Evolutionary conservation across 2,113 vertebrate genomes (phyloP).

Genomic region (Spilogale gracilis): DNA sequence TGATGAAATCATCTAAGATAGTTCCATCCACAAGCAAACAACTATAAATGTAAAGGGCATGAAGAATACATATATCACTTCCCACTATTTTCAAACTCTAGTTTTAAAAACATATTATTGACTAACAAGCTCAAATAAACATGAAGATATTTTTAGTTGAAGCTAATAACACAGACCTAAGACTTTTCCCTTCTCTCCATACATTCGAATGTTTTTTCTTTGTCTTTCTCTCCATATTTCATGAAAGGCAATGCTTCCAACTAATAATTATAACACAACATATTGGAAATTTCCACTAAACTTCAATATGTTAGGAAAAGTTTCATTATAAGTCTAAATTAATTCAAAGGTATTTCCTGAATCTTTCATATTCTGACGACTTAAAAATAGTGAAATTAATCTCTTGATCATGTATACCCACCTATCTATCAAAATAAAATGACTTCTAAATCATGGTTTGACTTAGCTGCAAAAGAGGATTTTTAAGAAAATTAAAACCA

Average conservation of each 20-base stretch:
- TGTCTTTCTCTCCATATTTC: background rate
- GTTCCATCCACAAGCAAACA: background rate
- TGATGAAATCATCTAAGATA: background rate
- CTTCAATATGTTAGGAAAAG: slow-evolving; percentile 27
- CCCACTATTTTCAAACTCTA: slow-evolving; percentile 26
- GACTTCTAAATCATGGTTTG: slow-evolving; percentile 49
- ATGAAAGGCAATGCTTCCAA: background rate
- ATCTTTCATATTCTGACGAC: slow-evolving; percentile 42
- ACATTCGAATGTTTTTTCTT: background rate
- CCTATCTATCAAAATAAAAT: slow-evolving; percentile 63
- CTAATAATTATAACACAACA: slow-evolving; percentile 38
- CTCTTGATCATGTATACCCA: slow-evolving; percentile 36
- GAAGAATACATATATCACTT: background rate
- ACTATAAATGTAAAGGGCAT: background rate
- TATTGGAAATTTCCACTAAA: slow-evolving; percentile 11
- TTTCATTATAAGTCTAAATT: slow-evolving; percentile 58
- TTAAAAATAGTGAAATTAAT: slow-evolving; percentile 67
- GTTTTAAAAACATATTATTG: slow-evolving; percentile 19
- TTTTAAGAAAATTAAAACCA: slow-evolving; percentile 64
- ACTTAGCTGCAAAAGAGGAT: slow-evolving; percentile 33
- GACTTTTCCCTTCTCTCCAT: background rate
- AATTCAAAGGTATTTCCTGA: slow-evolving; percentile 34
- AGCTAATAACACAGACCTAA: background rate
- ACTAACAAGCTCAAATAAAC: slow-evolving; percentile 35
- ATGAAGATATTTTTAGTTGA: background rate